phyloP scores from a whole-genome alignment of 2,888 invertebrate genomes.

The Ditylenchus weischeri region DNA sequence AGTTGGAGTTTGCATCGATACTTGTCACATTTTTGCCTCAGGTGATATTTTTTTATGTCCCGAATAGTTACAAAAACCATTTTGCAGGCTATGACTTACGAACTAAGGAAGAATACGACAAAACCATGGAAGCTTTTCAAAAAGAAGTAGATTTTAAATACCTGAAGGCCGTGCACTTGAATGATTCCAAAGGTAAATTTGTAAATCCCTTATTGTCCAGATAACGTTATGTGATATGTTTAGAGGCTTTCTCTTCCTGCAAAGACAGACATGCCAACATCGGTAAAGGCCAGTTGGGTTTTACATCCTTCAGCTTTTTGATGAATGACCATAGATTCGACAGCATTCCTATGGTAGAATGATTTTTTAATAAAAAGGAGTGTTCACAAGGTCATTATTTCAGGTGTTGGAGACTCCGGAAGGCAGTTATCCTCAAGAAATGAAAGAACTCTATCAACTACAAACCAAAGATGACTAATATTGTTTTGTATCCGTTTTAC shows the following conservation, averaged over 20 bases:
- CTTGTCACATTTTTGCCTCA: conserved; percentile 56
- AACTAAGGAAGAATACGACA: conserved; percentile 58
- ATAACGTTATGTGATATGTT: conserved; percentile 16
- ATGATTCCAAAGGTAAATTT: conserved; percentile 62
- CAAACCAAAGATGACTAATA: neutral
- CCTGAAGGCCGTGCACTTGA: conserved; percentile 63
- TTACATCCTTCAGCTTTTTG: conserved; percentile 59
- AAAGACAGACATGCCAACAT: conserved; percentile 63
- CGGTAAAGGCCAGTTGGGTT: conserved; percentile 62
- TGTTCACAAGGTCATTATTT: too few relatives aligned
- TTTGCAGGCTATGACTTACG: conserved; percentile 61
- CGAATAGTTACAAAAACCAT: conserved; percentile 8
- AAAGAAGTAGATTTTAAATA: conserved; percentile 60
- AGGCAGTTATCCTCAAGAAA: conserved; percentile 44
- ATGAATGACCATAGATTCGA: conserved; percentile 61
- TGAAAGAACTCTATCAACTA: conserved; percentile 37
- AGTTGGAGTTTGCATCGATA: conserved; percentile 62
- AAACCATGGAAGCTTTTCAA: conserved; percentile 60
- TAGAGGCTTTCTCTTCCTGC: conserved; percentile 61
- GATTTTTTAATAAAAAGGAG: too few relatives aligned
- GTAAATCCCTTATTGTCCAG: neutral
- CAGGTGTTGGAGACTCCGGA: conserved; percentile 61
- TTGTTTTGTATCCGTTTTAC: too few relatives aligned
- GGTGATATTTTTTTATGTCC: conserved; percentile 31
- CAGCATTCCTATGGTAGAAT: conserved; percentile 59